Percentiles rank a stretch among this genome's conserved stretches.
Evolutionary conservation across 2,113 vertebrate species (phyloP).

Genomic region (Notarius quadriscutis): DNA sequence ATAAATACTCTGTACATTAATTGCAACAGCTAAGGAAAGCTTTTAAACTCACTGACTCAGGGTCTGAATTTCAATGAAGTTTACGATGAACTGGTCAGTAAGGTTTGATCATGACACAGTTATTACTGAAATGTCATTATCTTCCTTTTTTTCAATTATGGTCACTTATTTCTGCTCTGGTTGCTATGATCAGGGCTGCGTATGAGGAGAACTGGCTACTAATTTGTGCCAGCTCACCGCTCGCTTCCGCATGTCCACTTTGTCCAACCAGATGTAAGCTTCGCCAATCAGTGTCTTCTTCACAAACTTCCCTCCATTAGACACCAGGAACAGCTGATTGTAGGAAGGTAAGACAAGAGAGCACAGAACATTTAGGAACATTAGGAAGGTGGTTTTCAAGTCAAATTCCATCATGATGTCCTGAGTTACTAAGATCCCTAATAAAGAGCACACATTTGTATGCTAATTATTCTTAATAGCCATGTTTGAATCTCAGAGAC

Average conservation of each 20-base stretch:
- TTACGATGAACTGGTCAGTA: background rate
- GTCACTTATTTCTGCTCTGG: background rate
- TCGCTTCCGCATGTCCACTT: conserved; percentile 98
- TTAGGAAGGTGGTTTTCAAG: background rate
- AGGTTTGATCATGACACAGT: background rate
- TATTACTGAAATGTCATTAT: background rate
- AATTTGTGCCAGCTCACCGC: conserved; percentile 99
- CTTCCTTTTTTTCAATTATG: background rate
- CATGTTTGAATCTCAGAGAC: background rate
- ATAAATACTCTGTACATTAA: conserved; percentile 55
- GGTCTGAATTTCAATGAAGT: conserved; percentile 1
- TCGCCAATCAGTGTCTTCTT: conserved; percentile 99
- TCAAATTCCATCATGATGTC: background rate
- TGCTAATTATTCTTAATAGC: background rate
- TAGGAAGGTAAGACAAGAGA: conserved; percentile 31
- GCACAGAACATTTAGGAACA: background rate
- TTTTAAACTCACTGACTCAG: background rate
- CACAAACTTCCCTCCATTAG: conserved; percentile 98
- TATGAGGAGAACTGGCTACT: conserved; percentile 86
- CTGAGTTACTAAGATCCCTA: background rate
- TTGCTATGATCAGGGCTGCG: conserved; percentile 71
- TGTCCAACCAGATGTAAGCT: conserved; percentile 98
- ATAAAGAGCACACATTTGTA: background rate
- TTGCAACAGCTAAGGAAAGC: conserved; percentile 52
- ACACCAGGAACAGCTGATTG: conserved; percentile 90